A percentile compares a stretch with the other conserved stretches of the same genome.
phyloP scores from a whole-genome alignment of 2,888 invertebrate species.

The Hedya salicella region DNA sequence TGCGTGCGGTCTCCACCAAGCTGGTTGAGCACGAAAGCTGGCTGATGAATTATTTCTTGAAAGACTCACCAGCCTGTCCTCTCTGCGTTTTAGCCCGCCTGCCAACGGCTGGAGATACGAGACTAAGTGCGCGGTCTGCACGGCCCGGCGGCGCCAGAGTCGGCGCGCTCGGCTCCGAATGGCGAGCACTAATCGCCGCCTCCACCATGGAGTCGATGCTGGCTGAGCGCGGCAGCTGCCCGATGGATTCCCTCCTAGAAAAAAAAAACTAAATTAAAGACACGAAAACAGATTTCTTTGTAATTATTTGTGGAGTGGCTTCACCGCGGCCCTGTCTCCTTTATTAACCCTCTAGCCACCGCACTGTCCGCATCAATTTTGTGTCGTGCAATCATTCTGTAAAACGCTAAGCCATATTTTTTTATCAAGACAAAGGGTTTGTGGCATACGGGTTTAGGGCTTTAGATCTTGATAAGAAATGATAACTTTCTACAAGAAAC shows the following conservation, averaged over 20 bases:
- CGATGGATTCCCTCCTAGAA: constrained; percentile 81
- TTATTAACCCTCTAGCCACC: too few relatives aligned
- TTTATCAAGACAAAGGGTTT: too few relatives aligned
- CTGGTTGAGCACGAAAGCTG: too few relatives aligned
- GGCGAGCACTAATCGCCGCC: constrained; percentile 86
- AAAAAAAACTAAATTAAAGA: constrained; percentile 44
- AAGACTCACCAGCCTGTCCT: constrained; percentile 87
- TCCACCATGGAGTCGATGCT: constrained; percentile 93
- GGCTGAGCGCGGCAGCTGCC: constrained; percentile 88
- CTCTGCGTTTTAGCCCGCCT: constrained; percentile 90
- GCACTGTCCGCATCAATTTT: too few relatives aligned
- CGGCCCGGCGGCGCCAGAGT: constrained; percentile 67
- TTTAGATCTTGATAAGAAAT: too few relatives aligned
- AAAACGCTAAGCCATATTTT: too few relatives aligned
- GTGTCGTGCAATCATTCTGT: too few relatives aligned
- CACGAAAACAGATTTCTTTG: background rate
- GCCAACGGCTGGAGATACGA: constrained; percentile 91
- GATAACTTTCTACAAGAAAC: too few relatives aligned
- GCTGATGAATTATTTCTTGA: background rate
- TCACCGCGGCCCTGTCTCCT: too few relatives aligned
- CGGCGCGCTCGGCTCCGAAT: constrained; percentile 75
- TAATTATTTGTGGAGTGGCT: too few relatives aligned
- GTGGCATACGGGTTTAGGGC: too few relatives aligned
- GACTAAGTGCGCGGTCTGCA: constrained; percentile 83
- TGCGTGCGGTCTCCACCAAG: too few relatives aligned